Percentiles rank a stretch among this genome's conserved stretches.
These are phyloP conservation scores for Tortrix viridana DNA, from an alignment of 2,888 invertebrate species.

Conservation along the genomic window DNA sequence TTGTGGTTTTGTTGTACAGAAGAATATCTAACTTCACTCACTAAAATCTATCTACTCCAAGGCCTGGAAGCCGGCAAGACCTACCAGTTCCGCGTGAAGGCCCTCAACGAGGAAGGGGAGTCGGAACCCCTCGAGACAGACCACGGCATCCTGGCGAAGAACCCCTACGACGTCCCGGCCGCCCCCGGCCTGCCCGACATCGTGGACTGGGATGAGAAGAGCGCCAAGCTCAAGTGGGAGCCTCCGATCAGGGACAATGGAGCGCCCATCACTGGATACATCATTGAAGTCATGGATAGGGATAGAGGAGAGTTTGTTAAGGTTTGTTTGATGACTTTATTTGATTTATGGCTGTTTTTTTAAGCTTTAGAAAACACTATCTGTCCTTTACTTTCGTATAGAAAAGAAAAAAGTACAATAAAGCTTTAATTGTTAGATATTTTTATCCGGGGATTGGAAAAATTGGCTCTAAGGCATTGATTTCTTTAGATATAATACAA, in stretches of 20 bases:
- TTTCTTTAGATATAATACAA: too few relatives aligned
- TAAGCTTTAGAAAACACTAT: too few relatives aligned
- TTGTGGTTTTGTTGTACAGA: too few relatives aligned
- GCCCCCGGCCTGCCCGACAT: conserved; percentile 96
- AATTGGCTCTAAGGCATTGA: too few relatives aligned
- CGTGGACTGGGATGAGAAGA: conserved; percentile 95
- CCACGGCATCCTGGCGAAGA: conserved; percentile 95
- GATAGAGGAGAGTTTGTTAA: conserved; percentile 93
- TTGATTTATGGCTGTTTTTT: too few relatives aligned
- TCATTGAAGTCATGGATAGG: conserved; percentile 96
- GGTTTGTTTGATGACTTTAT: conserved; percentile 50
- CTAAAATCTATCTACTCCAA: conserved; percentile 31
- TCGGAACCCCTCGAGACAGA: conserved; percentile 97
- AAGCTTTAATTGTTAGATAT: too few relatives aligned
- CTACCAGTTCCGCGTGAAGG: conserved; percentile 98
- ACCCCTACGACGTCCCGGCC: conserved; percentile 96
- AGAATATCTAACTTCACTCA: too few relatives aligned
- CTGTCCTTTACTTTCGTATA: too few relatives aligned
- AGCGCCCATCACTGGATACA: conserved; percentile 96
- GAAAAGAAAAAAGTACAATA: too few relatives aligned
- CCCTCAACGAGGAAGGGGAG: conserved; percentile 98
- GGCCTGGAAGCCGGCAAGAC: conserved; percentile 97
- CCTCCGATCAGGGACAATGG: conserved; percentile 95
- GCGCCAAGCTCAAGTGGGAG: conserved; percentile 95
- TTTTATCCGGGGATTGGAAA: too few relatives aligned